phyloP scores from a whole-genome alignment of 2,113 vertebrate species.

The Myanophis thanlyinensis region DNA sequence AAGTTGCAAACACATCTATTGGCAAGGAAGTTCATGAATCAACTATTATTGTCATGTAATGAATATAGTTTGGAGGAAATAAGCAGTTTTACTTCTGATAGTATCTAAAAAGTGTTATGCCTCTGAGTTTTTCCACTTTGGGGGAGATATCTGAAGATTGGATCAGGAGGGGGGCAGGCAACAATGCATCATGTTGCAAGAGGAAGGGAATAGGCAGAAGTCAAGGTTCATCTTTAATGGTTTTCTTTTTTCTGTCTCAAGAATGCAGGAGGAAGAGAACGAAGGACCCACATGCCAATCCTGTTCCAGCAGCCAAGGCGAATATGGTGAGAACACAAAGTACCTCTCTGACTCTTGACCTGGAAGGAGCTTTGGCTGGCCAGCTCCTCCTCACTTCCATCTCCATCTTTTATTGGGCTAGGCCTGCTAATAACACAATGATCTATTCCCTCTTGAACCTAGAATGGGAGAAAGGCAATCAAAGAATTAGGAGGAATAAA shows the following conservation, averaged over 20 bases:
- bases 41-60: background rate
- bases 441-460: background rate
- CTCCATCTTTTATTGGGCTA: background rate
- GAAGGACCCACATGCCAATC: background rate
- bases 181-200: background rate
- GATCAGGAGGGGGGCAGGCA: background rate
- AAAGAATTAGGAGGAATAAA: background rate
- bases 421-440: background rate
- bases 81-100: background rate
- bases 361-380: background rate
- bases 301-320: background rate
- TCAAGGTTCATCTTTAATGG: background rate
- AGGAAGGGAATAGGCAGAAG: background rate
- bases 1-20: background rate
- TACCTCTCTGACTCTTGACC: background rate
- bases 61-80: background rate
- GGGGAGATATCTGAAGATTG: background rate
- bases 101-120: background rate
- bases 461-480: background rate
- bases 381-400: background rate
- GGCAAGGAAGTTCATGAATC: background rate
- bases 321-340: background rate
- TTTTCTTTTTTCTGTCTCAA: background rate
- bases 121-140: background rate
- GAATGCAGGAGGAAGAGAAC: conserved; percentile 13